A percentile compares a stretch with the other conserved stretches of the same genome.
Evolutionary conservation across 2,113 vertebrate genomes (phyloP).

Genomic region (Grus americana): DNA sequence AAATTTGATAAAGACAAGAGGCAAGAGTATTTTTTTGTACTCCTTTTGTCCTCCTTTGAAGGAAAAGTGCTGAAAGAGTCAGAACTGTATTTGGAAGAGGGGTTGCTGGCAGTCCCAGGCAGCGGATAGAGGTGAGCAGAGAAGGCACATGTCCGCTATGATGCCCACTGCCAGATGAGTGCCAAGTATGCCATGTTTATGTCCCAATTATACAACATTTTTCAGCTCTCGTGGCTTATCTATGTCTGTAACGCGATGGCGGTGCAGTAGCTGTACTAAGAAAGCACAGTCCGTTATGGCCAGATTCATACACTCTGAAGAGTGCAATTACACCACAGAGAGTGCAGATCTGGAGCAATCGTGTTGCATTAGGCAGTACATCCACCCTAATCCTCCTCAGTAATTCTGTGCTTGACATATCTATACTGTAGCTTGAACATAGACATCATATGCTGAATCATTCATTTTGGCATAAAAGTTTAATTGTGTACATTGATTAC

Average conservation of each 20-base stretch:
- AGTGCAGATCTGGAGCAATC: neutral
- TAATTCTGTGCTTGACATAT: neutral
- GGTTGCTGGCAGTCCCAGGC: neutral
- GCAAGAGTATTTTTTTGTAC: neutral
- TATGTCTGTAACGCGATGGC: neutral
- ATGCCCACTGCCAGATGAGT: neutral
- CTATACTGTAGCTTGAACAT: neutral
- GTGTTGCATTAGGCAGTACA: neutral
- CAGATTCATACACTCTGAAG: neutral
- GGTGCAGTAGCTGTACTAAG: neutral
- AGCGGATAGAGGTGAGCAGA: neutral
- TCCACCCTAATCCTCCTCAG: neutral
- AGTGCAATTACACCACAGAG: neutral
- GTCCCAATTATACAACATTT: neutral
- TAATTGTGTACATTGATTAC: neutral
- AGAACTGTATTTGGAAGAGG: neutral
- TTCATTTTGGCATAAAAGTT: neutral
- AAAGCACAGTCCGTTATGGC: neutral
- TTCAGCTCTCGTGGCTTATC: neutral
- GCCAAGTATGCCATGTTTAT: neutral
- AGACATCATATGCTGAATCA: neutral
- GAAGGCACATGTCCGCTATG: neutral
- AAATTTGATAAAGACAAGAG: neutral
- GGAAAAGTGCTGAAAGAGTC: neutral
- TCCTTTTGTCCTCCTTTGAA: neutral